These are phyloP conservation scores for Abramis brama DNA, from an alignment of 2,113 vertebrate species.

Conservation along the genomic window DNA sequence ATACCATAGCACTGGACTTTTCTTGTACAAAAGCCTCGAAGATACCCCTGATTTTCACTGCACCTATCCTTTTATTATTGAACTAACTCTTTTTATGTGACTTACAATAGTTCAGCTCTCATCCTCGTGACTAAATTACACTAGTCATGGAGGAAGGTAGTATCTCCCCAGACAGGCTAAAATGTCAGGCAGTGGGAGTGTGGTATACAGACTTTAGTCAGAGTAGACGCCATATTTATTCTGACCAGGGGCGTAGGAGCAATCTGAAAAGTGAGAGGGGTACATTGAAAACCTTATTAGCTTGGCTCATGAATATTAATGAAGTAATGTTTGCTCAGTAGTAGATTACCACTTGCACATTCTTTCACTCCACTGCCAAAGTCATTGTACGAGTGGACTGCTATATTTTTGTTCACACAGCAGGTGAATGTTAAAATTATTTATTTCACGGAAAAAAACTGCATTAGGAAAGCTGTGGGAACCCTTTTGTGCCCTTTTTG, in stretches of 20 bases:
- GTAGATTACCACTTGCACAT: conserved; percentile 7
- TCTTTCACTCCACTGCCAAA: background rate
- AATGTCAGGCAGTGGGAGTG: conserved; percentile 2
- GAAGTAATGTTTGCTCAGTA: conserved; percentile 16
- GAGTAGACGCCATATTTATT: background rate
- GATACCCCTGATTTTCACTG: background rate
- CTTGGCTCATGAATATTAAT: conserved; percentile 29
- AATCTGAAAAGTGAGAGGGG: conserved; percentile 2
- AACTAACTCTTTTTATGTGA: background rate
- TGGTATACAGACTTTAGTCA: background rate
- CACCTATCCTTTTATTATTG: background rate
- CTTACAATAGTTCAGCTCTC: conserved; percentile 21
- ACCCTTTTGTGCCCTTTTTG: too few species aligned
- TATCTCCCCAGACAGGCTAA: background rate
- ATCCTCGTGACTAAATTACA: conserved; percentile 7
- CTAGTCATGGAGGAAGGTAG: background rate
- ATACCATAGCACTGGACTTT: background rate
- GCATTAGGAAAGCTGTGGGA: background rate
- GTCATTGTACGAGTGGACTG: background rate
- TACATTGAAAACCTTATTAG: conserved; percentile 16
- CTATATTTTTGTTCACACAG: background rate
- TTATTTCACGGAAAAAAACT: background rate
- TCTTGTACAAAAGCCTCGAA: background rate
- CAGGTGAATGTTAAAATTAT: background rate
- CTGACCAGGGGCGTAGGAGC: conserved; percentile 13